phyloP scores from a whole-genome alignment of 2,888 invertebrate species.

The Amphimallon solstitiale region DNA sequence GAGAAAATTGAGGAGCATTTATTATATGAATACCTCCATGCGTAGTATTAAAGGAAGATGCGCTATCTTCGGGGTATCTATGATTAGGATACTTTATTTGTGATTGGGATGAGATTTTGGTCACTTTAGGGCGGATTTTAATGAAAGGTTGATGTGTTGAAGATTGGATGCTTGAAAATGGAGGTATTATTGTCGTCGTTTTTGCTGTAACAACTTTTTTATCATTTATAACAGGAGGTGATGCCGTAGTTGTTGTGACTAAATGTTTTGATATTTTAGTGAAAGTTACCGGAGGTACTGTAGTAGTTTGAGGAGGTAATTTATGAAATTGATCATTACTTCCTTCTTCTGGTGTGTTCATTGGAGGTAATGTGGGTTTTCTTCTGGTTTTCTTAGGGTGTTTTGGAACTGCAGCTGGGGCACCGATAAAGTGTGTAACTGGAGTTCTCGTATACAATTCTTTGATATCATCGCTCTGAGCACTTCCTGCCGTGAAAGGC shows the following conservation, averaged over 20 bases:
- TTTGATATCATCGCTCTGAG: slow-evolving; percentile 65
- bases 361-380: slow-evolving; percentile 30
- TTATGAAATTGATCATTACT: neutral
- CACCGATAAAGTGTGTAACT: slow-evolving; percentile 68
- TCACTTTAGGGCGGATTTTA: slow-evolving; percentile 26
- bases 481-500: slow-evolving; percentile 71
- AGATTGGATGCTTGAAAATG: slow-evolving; percentile 22
- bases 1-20: slow-evolving; percentile 38
- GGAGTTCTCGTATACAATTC: slow-evolving; percentile 76
- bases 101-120: slow-evolving; percentile 32
- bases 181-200: neutral
- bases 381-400: slow-evolving; percentile 39
- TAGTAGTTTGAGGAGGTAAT: slow-evolving; percentile 11
- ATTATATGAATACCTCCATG: slow-evolving; percentile 41
- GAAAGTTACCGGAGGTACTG: slow-evolving; percentile 8
- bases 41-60: slow-evolving; percentile 2
- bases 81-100: slow-evolving; percentile 53
- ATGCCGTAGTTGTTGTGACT: slow-evolving; percentile 5
- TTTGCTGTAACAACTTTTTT: neutral
- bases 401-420: slow-evolving; percentile 42
- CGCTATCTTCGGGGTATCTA: slow-evolving; percentile 53
- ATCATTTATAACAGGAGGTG: neutral
- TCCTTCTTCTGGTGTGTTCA: slow-evolving; percentile 21
- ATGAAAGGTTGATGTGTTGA: neutral
- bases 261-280: slow-evolving; percentile 15